Conservation (phyloP, 2,113 vertebrate genomes). For the Penelope pileata region DNA sequence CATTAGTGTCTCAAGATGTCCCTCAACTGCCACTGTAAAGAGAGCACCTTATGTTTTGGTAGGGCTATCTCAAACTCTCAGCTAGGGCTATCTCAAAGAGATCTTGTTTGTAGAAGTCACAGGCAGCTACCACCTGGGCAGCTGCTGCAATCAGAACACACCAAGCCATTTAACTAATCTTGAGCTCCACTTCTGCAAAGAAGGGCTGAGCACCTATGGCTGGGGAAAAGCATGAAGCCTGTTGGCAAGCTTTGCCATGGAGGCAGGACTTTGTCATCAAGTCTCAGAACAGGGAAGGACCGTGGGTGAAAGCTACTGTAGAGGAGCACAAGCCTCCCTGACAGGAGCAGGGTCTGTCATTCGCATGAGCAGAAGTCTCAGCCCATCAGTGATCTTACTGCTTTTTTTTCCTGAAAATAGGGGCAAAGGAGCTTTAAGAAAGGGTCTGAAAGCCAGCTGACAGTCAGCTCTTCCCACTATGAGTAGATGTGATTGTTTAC, state of each 20-base stretch:
- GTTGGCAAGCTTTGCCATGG: neutral
- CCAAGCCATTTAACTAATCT: neutral
- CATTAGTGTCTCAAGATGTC: neutral
- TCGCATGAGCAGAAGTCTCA: neutral
- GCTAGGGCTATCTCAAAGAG: neutral
- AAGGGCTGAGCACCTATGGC: neutral
- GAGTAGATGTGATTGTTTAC: neutral
- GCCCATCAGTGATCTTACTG: neutral
- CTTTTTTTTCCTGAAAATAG: neutral
- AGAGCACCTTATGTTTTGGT: neutral
- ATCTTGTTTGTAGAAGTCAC: fast-evolving
- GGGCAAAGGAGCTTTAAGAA: neutral
- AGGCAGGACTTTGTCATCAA: neutral
- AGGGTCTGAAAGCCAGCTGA: neutral
- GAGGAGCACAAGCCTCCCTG: neutral
- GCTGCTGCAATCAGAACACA: neutral
- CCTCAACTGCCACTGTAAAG: neutral
- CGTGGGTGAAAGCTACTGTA: neutral
- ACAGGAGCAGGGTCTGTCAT: neutral
- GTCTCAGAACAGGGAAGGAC: neutral
- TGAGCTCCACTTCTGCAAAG: neutral
- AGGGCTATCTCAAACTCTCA: no score
- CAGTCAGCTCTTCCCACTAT: fast-evolving
- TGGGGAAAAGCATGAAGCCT: neutral
- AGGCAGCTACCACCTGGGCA: neutral